Evolutionary conservation across 1,140 invertebrate genomes (phyloP).

Genomic region (Drosophila parvula): DNA sequence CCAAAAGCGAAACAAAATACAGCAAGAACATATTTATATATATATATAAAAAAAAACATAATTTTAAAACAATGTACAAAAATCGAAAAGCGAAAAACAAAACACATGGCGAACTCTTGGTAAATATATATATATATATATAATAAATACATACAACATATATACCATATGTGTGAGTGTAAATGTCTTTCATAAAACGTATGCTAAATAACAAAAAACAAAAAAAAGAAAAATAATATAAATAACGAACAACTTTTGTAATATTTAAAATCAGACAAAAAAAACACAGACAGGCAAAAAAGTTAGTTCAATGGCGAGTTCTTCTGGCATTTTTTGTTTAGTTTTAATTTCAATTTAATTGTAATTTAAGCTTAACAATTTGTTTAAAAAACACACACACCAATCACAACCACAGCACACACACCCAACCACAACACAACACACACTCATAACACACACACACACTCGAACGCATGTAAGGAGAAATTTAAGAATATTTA

Average conservation of each 20-base stretch:
- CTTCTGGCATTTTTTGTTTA: slow-evolving; percentile 70
- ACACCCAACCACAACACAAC: slow-evolving; percentile 7
- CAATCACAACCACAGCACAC: slow-evolving; percentile 4
- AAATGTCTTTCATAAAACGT: slow-evolving; percentile 52
- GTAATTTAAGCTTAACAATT: slow-evolving; percentile 67
- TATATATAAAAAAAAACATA: slow-evolving; percentile 19
- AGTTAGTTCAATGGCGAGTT: slow-evolving; percentile 59
- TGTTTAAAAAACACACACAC: slow-evolving; percentile 72
- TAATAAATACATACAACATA: slow-evolving; percentile 32
- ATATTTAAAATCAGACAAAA: slow-evolving; percentile 34
- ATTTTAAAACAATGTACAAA: slow-evolving; percentile 51
- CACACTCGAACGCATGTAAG: slow-evolving; percentile 30
- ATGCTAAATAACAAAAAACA: slow-evolving; percentile 45
- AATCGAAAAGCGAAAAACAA: slow-evolving; percentile 41
- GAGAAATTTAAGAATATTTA: slow-evolving; percentile 58
- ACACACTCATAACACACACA: slow-evolving; percentile 20
- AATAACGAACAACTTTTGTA: slow-evolving; percentile 39
- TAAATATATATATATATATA: slow-evolving; percentile 39
- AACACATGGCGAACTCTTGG: slow-evolving; percentile 30
- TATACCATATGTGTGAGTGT: slow-evolving; percentile 41
- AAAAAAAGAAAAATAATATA: slow-evolving; percentile 48
- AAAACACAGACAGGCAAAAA: slow-evolving; percentile 23
- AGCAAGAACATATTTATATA: slow-evolving; percentile 40
- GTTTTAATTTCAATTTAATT: slow-evolving; percentile 79
- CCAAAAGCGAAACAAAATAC: slow-evolving; percentile 52